Evolutionary conservation across 1,140 invertebrate species (phyloP).

Genomic region (Charaxes varanes): DNA sequence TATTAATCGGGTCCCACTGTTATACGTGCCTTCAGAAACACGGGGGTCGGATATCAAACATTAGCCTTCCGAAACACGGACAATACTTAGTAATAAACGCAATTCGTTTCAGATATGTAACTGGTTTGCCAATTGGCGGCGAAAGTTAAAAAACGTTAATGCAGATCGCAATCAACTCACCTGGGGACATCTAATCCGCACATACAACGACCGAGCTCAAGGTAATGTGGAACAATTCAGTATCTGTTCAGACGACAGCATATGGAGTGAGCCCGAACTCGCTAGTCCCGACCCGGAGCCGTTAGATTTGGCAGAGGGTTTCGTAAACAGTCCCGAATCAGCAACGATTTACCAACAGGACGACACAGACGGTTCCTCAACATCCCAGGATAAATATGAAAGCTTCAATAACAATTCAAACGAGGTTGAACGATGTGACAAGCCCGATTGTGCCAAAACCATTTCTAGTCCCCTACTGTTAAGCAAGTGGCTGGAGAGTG

Average conservation of each 20-base stretch:
- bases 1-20: no score
- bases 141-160: conserved; percentile 82
- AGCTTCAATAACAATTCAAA: conserved; percentile 58
- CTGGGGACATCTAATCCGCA: conserved; percentile 82
- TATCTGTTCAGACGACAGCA: conserved; percentile 83
- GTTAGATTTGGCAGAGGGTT: conserved; percentile 27
- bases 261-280: conserved; percentile 79
- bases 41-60: no score
- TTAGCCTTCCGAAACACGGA: no score
- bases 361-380: conserved; percentile 41
- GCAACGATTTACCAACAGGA: conserved; percentile 32
- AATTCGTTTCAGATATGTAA: conserved; percentile 78
- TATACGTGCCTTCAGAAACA: no score
- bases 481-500: conserved; percentile 81
- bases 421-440: conserved; percentile 35
- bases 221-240: conserved; percentile 85
- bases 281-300: conserved; percentile 32
- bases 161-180: conserved; percentile 77
- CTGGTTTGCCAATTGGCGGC: conserved; percentile 85
- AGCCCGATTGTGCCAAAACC: conserved; percentile 30
- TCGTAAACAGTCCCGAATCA: conserved; percentile 36
- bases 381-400: conserved; percentile 57
- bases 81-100: no score
- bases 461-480: conserved; percentile 73
- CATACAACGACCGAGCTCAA: conserved; percentile 81